Base-by-base conservation (phyloP, 92 coral and sea anemone genomes). In the Parazoanthus swiftii region DNA sequence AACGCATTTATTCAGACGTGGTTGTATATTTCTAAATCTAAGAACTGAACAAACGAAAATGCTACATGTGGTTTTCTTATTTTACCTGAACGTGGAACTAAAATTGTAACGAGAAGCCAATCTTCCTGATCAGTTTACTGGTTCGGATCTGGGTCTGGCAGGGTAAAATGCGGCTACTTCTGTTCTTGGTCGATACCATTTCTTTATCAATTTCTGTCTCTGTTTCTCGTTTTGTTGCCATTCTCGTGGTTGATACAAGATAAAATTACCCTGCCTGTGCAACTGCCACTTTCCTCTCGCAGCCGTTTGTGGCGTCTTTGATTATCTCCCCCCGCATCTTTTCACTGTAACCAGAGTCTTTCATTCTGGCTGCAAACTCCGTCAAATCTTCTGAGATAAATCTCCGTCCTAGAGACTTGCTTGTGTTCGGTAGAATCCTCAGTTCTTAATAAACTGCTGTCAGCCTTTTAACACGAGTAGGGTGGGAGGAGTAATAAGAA, bases 401-500 rank as follows among this genome's bases (percentile, higher is more conserved):
- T 4, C 42, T n/a, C 20, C 81, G 25, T 77, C 59, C 37, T 26
- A 77, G 81, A 77, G 63, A 77, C 59, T 46, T 20, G 81, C 66
- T 77, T 77, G 81, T 77, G 37, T 77, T 46, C 81, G 25, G 37
- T 46, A 77, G 35, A 2, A 77, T 77, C 59, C 81, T 46, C 59
- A 77, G 65, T 1, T 6, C 81, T 46, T 42, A 35, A 77, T 37
- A 77, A 9, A 48, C 81, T 77, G 81, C 21, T 9, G 66, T 46
- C 81, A 77, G 81, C 33, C 81, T 77, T 77, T 77, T 77, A 23
- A 77, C 81, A 46, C 81, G 37, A 48, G 58, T 77, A 42, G 65
- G 59, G 37, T 77, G 81, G 59, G 81, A 29, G 33, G 33, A 29
- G 33, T 29, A 29, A 29, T 29, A 29, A 29, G 42, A 39, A 39